Conservation (phyloP, 2,888 invertebrate species). For the Blastobasis lacticolella region DNA sequence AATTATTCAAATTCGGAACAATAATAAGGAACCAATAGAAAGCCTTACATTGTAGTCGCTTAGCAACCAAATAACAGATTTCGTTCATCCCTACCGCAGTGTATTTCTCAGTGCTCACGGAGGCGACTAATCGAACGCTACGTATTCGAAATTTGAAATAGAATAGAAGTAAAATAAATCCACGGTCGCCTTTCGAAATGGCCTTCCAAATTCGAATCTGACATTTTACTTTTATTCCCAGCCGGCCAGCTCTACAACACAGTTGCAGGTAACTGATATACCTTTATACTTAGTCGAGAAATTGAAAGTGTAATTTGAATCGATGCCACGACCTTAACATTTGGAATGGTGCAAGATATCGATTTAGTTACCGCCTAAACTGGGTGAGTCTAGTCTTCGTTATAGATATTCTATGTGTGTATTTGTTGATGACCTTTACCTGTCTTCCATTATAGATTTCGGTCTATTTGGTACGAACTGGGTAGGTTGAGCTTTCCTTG, state of each 20-base stretch:
- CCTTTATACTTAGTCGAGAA: not conserved
- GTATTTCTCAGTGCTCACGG: constrained; percentile 24
- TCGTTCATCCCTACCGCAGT: constrained; percentile 16
- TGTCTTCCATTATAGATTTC: too few relatives aligned
- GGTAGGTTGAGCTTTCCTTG: too few relatives aligned
- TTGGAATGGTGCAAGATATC: constrained; percentile 42
- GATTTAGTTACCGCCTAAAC: constrained; percentile 24
- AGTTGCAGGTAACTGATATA: too few relatives aligned
- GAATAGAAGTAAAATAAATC: too few relatives aligned
- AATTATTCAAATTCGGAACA: constrained; percentile 2
- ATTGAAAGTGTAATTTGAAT: constrained; percentile 25
- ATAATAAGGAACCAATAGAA: constrained; percentile 3
- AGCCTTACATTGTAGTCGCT: constrained; percentile 24
- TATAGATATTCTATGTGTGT: too few relatives aligned
- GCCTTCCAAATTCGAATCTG: constrained; percentile 22
- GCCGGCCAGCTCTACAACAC: too few relatives aligned
- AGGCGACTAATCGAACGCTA: constrained; percentile 20
- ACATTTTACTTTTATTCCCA: not conserved
- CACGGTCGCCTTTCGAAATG: too few relatives aligned
- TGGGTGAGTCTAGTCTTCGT: too few relatives aligned
- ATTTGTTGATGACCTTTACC: too few relatives aligned
- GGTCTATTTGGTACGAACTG: too few relatives aligned
- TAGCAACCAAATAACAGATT: constrained; percentile 55
- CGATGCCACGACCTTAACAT: constrained; percentile 39
- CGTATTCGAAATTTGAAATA: constrained; percentile 12